A percentile compares a stretch with the other conserved stretches of the same genome.
Conservation (phyloP, 2,888 invertebrate species). For the Prosopocoilus inquinatus region DNA sequence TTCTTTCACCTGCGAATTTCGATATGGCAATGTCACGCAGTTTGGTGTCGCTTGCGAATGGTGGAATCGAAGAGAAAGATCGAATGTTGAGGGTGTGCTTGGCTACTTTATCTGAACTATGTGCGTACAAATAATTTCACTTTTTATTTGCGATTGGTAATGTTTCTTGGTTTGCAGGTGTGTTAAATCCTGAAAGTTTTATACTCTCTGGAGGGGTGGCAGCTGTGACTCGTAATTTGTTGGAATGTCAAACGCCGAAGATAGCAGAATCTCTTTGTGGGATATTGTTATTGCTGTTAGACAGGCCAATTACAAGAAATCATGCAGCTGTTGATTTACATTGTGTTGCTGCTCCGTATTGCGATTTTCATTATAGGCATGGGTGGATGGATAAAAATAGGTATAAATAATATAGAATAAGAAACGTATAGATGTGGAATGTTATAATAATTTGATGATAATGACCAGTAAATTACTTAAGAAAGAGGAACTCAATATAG, state of each 20-base stretch:
- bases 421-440: no score
- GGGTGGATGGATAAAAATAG: conserved; percentile 71
- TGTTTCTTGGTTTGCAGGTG: conserved; percentile 54
- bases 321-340: conserved; percentile 77
- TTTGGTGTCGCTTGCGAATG: conserved; percentile 78
- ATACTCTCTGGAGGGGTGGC: conserved; percentile 81
- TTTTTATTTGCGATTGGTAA: background rate
- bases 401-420: conserved; percentile 44
- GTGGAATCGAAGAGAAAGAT: conserved; percentile 77
- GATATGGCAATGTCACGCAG: conserved; percentile 76
- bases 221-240: conserved; percentile 76
- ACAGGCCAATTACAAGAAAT: conserved; percentile 77
- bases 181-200: conserved; percentile 77
- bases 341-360: conserved; percentile 89
- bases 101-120: conserved; percentile 86
- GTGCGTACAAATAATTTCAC: conserved; percentile 46
- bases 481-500: no score
- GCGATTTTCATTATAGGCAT: conserved; percentile 81
- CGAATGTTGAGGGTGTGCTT: conserved; percentile 80
- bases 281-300: conserved; percentile 79
- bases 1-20: conserved; percentile 64
- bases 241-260: conserved; percentile 83
- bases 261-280: conserved; percentile 90
- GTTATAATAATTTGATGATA: background rate
- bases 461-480: no score